Evolutionary conservation across 2,888 invertebrate genomes (phyloP).

Genomic region (Allygus modestus): DNA sequence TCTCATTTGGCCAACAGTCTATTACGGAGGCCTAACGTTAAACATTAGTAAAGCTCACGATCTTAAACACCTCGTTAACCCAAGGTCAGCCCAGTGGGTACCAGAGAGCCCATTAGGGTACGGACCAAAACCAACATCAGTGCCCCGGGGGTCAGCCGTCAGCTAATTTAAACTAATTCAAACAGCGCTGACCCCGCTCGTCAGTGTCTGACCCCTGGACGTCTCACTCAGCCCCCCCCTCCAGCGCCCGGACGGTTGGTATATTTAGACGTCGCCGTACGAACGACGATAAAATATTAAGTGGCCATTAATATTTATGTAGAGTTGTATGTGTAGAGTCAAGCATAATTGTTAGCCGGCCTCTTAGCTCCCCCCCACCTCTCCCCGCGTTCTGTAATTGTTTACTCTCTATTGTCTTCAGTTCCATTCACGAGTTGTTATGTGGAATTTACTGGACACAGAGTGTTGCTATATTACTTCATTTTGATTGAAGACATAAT

Average conservation of each 20-base stretch:
- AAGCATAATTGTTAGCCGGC: constrained; percentile 50
- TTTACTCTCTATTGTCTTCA: constrained; percentile 9
- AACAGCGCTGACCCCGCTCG: constrained; percentile 54
- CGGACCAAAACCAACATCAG: constrained; percentile 37
- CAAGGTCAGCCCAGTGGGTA: constrained; percentile 40
- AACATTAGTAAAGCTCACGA: constrained; percentile 34
- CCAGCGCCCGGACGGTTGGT: constrained; percentile 4
- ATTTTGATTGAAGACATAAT: too few relatives aligned
- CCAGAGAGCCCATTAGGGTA: constrained; percentile 36
- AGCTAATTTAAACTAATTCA: constrained; percentile 60
- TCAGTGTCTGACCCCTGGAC: constrained; percentile 51
- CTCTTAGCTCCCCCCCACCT: background rate
- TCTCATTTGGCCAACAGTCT: background rate
- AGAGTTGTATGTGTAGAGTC: constrained; percentile 52
- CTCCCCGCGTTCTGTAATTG: background rate
- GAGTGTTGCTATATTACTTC: too few relatives aligned
- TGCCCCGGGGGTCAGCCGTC: constrained; percentile 54
- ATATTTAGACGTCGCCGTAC: constrained; percentile 58
- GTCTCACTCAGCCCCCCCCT: constrained; percentile 29
- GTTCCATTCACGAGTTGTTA: background rate
- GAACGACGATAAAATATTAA: constrained; percentile 55
- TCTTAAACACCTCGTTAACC: constrained; percentile 35
- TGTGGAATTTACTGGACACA: too few relatives aligned
- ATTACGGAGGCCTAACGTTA: background rate
- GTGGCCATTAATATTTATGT: constrained; percentile 60